Conservation (phyloP, 2,888 invertebrate genomes). For the Caenorhabditis sp. region DNA sequence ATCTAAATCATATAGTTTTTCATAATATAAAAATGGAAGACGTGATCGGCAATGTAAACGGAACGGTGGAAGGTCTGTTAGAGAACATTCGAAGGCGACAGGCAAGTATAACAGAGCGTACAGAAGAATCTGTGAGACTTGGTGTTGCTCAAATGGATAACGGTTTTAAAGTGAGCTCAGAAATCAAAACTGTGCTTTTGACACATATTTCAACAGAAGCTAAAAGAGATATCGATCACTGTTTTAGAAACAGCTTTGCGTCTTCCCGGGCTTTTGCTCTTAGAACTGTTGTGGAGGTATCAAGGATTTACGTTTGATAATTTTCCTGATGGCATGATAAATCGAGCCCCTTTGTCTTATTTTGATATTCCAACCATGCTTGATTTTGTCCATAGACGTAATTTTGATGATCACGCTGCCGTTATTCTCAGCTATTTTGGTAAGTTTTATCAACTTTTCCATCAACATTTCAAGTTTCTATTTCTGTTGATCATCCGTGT, state of each 20-base stretch:
- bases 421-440: slow-evolving; percentile 75
- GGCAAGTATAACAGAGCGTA: slow-evolving; percentile 40
- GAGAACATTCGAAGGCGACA: slow-evolving; percentile 31
- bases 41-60: slow-evolving; percentile 26
- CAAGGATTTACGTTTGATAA: slow-evolving; percentile 72
- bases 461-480: too few relatives aligned
- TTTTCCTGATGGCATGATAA: slow-evolving; percentile 70
- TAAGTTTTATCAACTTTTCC: slow-evolving; percentile 38
- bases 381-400: slow-evolving; percentile 79
- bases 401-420: slow-evolving; percentile 77
- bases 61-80: background rate
- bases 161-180: slow-evolving; percentile 41
- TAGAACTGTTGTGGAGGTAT: slow-evolving; percentile 78
- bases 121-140: slow-evolving; percentile 37
- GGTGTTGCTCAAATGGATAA: slow-evolving; percentile 56
- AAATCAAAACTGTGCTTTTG: too few relatives aligned
- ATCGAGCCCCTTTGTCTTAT: slow-evolving; percentile 63
- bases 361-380: slow-evolving; percentile 75
- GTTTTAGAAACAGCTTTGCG: slow-evolving; percentile 52
- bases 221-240: slow-evolving; percentile 41
- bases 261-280: slow-evolving; percentile 75
- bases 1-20: background rate
- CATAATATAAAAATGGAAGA: slow-evolving; percentile 37
- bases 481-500: too few relatives aligned
- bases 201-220: too few relatives aligned